Evolutionary conservation across 2,888 invertebrate genomes (phyloP).

Genomic region (Agrypnus murinus): DNA sequence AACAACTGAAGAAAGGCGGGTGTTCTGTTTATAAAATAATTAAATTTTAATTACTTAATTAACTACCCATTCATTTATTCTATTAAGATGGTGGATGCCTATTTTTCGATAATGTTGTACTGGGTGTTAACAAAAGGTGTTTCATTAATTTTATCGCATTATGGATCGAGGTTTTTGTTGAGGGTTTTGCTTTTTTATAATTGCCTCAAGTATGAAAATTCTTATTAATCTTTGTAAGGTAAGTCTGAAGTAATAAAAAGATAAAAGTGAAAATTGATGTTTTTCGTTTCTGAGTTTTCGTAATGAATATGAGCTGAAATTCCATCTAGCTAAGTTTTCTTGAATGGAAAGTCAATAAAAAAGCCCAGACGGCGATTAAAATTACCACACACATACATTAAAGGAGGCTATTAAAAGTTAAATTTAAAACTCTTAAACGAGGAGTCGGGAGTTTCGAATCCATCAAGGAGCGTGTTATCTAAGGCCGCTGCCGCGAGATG

Average conservation of each 20-base stretch:
- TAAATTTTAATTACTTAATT: constrained; percentile 46
- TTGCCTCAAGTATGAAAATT: no score
- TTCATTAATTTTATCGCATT: constrained; percentile 42
- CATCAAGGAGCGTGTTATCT: constrained; percentile 60
- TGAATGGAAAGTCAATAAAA: constrained; percentile 20
- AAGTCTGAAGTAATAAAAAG: no score
- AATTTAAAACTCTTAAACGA: constrained; percentile 58
- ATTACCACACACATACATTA: constrained; percentile 54
- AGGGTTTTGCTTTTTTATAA: no score
- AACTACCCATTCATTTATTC: constrained; percentile 29
- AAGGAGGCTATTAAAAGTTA: constrained; percentile 61
- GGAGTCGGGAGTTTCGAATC: constrained; percentile 57
- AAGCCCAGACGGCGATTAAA: constrained; percentile 42
- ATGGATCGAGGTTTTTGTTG: constrained; percentile 16
- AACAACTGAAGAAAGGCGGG: constrained; percentile 6
- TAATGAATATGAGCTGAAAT: no score
- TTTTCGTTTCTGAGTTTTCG: no score
- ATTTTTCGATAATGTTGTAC: constrained; percentile 34
- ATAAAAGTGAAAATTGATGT: no score
- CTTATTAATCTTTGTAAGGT: no score
- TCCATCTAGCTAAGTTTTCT: no score
- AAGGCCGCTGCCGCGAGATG: constrained; percentile 52
- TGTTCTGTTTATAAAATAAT: constrained; percentile 34
- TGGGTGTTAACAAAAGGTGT: constrained; percentile 29
- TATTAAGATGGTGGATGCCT: constrained; percentile 25